Conservation (phyloP, 2,797 vertebrate genomes). For the Holocentrus rufus region DNA sequence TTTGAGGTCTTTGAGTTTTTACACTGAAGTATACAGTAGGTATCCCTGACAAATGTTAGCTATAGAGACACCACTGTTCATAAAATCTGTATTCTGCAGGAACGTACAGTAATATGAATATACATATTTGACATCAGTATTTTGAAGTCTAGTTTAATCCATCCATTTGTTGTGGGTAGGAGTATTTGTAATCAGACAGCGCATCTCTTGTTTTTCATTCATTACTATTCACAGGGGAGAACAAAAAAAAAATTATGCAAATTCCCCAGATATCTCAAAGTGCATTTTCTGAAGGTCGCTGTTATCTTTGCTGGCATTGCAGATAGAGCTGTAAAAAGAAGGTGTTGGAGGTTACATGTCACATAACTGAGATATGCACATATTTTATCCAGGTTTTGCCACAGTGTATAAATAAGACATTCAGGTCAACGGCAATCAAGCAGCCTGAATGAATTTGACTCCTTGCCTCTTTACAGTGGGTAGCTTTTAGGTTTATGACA, state of each 20-base stretch:
- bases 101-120: no score
- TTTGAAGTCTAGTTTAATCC: no score
- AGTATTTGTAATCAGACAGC: neutral
- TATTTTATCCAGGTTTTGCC: conserved; percentile 25
- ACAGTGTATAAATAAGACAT: conserved; percentile 12
- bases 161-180: no score
- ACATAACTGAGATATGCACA: conserved; percentile 11
- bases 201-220: neutral
- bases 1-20: no score
- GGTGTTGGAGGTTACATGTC: neutral
- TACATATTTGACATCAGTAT: no score
- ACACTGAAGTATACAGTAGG: no score
- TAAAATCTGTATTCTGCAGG: no score
- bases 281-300: conserved; percentile 11
- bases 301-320: conserved; percentile 10
- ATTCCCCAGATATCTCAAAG: neutral
- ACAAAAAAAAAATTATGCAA: neutral
- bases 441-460: conserved; percentile 5
- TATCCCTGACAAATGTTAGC: neutral
- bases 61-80: neutral
- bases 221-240: neutral
- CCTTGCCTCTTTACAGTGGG: conserved; percentile 10
- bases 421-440: conserved; percentile 1
- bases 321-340: neutral
- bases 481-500: conserved; percentile 42